Percentiles rank a stretch among this genome's conserved stretches.
Conservation (phyloP, 2,888 invertebrate species). For the Eilema sororculum region DNA sequence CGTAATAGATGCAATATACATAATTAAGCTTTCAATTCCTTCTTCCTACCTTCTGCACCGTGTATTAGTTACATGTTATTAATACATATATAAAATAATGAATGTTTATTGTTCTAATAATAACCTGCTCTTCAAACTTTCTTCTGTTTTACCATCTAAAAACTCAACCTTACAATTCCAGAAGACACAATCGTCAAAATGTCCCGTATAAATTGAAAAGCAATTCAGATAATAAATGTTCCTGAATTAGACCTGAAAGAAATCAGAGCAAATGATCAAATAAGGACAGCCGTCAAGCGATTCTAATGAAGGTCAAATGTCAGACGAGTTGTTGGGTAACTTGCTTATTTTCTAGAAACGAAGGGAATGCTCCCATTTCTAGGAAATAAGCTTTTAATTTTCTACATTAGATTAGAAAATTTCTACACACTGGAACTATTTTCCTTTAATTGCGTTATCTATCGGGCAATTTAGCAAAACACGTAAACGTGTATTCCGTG, state of each 20-base stretch:
- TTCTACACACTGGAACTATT: not conserved
- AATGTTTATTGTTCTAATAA: no score
- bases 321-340: conserved; percentile 4
- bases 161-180: not conserved
- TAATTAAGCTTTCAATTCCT: not conserved
- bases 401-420: not conserved
- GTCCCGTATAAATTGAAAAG: not conserved
- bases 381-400: conserved; percentile 20
- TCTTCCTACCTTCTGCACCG: not conserved
- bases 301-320: conserved; percentile 4
- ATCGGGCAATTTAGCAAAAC: not conserved
- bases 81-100: not conserved
- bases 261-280: conserved; percentile 4
- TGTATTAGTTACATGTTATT: not conserved
- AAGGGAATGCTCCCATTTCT: conserved; percentile 29
- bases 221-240: not conserved
- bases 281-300: conserved; percentile 2
- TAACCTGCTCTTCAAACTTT: not conserved
- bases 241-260: not conserved
- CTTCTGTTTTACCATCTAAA: not conserved
- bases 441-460: no score
- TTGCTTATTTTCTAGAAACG: conserved; percentile 13
- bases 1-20: not conserved
- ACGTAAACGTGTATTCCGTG: not conserved
- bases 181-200: not conserved